Evolutionary conservation across 37 sponge, comb jelly and placozoan genomes (phyloP).

Genomic region (Tethya wilhelma): DNA sequence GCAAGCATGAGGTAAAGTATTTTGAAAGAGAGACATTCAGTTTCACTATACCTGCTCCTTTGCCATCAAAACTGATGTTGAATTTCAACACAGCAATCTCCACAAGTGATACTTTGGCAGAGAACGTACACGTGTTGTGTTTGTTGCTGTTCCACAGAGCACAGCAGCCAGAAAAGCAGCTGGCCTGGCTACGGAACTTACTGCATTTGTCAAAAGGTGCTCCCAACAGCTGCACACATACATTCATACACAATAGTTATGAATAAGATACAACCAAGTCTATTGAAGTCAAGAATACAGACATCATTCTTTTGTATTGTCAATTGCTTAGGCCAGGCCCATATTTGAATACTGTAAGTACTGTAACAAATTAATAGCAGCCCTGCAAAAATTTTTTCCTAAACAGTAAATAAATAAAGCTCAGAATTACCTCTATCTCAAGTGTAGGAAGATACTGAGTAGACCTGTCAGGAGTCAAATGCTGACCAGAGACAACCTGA

Average conservation of each 20-base stretch:
- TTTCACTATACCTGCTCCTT: not conserved
- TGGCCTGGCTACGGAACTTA: slow-evolving; percentile 34
- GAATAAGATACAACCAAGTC: not conserved
- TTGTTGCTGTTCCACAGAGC: slow-evolving; percentile 25
- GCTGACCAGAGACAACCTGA: slow-evolving; percentile 39
- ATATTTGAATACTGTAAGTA: too few relatives aligned
- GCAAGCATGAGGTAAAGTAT: not conserved
- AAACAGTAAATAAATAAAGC: not conserved
- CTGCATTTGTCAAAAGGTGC: slow-evolving; percentile 36
- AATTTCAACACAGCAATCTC: slow-evolving; percentile 29
- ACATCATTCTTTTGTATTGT: too few relatives aligned
- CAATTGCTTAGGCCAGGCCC: too few relatives aligned
- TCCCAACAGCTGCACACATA: slow-evolving; percentile 56
- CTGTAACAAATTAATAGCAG: too few relatives aligned
- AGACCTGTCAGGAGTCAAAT: not conserved
- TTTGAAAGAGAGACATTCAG: not conserved
- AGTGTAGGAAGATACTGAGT: slow-evolving; percentile 17
- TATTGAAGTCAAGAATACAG: not conserved
- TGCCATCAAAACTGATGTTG: not conserved
- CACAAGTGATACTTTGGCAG: slow-evolving; percentile 5
- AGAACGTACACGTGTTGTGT: slow-evolving; percentile 19
- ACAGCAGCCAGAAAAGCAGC: slow-evolving; percentile 6
- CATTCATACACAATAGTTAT: too few relatives aligned
- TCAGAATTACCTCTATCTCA: slow-evolving; percentile 11
- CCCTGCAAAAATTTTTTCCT: not conserved